Base-by-base conservation (phyloP, 2,888 invertebrate genomes). In the Heliconius ismenius region DNA sequence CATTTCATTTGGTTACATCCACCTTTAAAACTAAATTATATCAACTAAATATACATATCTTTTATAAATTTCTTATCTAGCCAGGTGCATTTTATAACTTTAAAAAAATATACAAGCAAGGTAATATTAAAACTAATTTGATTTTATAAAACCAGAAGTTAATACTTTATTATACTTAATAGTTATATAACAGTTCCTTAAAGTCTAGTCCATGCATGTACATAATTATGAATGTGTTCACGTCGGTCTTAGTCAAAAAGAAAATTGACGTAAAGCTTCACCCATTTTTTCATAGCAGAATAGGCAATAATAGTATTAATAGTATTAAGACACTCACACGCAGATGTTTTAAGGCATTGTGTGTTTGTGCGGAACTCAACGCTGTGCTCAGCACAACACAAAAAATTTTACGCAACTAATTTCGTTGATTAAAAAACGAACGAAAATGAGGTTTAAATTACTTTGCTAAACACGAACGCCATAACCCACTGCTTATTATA, bases 401-500 rank as follows among this genome's bases (percentile, higher is more conserved):
- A 36, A 65, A 39, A 65, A n/a, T 32, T 3, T 11, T 15, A n/a
- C 64, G 28, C 64, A 64, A 49, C 10, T 7, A n/a, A 54, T 72
- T 58, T 26, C 32, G 24, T 36, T 58, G 49, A 72, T 28, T 43
- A 68, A 68, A 32, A 63, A 39, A 49, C 43, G 36, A 76, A 67
- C 49, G 36, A 76, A 67, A 74, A 67, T 64, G 24, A 70, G 64
- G 62, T 63, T 76, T 21, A 78, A 73, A 65, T 73, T 73, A 75
- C 39, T 62, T 54, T 54, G 63, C 76, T 32, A 62, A 58, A 75
- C 77, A 73, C 68, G 74, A 72, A 28, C 43, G 65, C 49, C 67
- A 73, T 70, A 73, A 67, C 54, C 32, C 63, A 72, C 32, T 11
- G 73, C 73, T 79, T 73, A 73, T 79, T 73, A 75, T 73, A 77